These are phyloP conservation scores for Cheirogaleus medius DNA, from an alignment of 2,113 vertebrate species.

Conservation along the genomic window DNA sequence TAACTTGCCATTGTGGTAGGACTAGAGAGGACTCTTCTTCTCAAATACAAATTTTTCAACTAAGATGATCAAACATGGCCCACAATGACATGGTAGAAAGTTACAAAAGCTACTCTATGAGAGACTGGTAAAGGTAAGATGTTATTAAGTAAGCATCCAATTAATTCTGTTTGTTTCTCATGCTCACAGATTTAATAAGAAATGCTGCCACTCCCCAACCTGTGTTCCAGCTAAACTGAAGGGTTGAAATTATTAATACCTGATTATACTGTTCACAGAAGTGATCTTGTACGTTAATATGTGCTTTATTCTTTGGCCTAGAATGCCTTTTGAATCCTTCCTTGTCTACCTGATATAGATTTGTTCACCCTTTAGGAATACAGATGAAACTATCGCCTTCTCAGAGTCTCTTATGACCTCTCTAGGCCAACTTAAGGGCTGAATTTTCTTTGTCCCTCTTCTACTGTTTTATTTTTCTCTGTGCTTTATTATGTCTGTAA, in stretches of 20 bases:
- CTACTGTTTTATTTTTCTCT: not conserved
- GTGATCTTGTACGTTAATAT: fast-evolving
- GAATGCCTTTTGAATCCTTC: not conserved
- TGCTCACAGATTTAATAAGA: not conserved
- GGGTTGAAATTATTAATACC: not conserved
- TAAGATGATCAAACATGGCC: not conserved
- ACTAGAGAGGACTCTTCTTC: not conserved
- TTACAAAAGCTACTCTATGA: not conserved
- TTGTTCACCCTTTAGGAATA: not conserved
- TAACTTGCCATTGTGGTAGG: not conserved
- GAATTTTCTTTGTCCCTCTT: not conserved
- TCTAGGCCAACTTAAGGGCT: not conserved
- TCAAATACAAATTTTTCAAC: not conserved
- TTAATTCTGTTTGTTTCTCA: not conserved
- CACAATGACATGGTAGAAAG: not conserved
- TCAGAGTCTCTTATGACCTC: not conserved
- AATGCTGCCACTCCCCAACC: not conserved
- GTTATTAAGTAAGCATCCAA: not conserved
- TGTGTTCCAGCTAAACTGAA: not conserved
- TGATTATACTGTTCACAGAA: too few relatives aligned
- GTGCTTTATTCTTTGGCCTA: not conserved
- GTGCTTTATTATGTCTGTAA: not conserved
- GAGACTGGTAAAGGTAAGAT: not conserved
- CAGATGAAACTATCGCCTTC: too few relatives aligned
- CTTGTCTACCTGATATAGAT: not conserved